Conservation (phyloP, 1,140 invertebrate genomes). For the Drosophila lowei region DNA sequence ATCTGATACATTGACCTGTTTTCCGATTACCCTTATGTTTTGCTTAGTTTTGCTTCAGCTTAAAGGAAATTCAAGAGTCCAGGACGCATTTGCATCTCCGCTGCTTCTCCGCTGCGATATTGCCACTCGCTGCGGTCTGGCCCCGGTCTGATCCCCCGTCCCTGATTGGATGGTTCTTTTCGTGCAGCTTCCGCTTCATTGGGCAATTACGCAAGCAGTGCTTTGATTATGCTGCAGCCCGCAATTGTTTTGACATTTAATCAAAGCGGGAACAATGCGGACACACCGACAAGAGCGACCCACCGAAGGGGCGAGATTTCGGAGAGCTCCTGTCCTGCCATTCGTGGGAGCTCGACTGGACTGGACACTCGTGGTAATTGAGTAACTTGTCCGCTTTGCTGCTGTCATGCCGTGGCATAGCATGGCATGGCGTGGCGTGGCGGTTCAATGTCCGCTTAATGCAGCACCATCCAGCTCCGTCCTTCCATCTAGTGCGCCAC, state of each 20-base stretch:
- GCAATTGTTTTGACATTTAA: slow-evolving; percentile 78
- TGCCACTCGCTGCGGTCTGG: neutral
- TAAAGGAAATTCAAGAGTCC: no score
- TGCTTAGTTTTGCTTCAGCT: no score
- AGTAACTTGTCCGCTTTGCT: slow-evolving; percentile 45
- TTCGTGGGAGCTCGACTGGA: slow-evolving; percentile 60
- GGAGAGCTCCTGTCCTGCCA: slow-evolving; percentile 9
- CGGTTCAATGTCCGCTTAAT: slow-evolving; percentile 66
- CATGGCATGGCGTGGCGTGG: no score
- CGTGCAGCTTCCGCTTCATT: slow-evolving; percentile 70
- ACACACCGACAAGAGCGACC: no score
- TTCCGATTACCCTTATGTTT: no score
- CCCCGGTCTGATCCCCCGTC: neutral
- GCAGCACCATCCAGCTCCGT: neutral
- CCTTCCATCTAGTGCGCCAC: no score
- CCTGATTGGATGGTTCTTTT: slow-evolving; percentile 4
- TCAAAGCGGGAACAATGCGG: slow-evolving; percentile 55
- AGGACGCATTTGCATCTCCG: no score
- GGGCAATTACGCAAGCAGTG: slow-evolving; percentile 71
- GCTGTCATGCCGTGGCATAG: no score
- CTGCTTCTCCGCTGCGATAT: no score
- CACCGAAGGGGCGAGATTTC: no score
- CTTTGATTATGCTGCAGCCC: slow-evolving; percentile 70
- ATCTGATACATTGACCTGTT: no score
- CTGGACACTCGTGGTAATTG: slow-evolving; percentile 74